phyloP scores from a whole-genome alignment of 2,797 vertebrate species.

The Ispidina picta region DNA sequence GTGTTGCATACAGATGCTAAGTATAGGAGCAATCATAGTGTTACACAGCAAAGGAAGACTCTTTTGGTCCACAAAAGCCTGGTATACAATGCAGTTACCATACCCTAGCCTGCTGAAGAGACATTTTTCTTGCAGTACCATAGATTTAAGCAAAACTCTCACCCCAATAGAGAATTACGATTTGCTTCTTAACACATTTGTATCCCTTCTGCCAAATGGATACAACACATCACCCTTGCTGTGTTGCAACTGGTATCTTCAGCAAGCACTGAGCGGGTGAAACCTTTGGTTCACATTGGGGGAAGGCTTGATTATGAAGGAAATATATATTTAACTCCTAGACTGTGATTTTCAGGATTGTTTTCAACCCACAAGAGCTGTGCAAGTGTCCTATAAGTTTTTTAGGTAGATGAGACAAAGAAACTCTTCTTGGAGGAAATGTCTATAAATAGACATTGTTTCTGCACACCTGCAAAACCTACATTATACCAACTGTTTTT shows the following conservation, averaged over 20 bases:
- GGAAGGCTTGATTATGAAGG: neutral
- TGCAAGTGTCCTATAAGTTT: neutral
- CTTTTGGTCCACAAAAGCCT: neutral
- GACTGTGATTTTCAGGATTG: neutral
- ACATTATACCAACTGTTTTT: neutral
- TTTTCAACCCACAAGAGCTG: neutral
- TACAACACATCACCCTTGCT: neutral
- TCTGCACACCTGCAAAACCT: neutral
- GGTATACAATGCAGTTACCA: neutral
- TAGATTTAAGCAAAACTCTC: neutral
- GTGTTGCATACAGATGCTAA: neutral
- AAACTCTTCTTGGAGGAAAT: neutral
- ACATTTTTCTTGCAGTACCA: neutral
- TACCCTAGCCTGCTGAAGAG: neutral
- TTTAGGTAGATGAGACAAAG: neutral
- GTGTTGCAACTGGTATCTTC: neutral
- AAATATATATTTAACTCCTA: neutral
- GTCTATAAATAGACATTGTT: accelerated
- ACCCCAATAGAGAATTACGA: neutral
- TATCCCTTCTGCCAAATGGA: neutral
- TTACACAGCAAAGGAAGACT: neutral
- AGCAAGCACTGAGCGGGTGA: neutral
- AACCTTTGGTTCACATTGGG: accelerated
- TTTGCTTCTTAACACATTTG: neutral
- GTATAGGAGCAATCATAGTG: neutral